phyloP scores from a whole-genome alignment of 2,113 vertebrate genomes.

The Hippocampus guttulatus region DNA sequence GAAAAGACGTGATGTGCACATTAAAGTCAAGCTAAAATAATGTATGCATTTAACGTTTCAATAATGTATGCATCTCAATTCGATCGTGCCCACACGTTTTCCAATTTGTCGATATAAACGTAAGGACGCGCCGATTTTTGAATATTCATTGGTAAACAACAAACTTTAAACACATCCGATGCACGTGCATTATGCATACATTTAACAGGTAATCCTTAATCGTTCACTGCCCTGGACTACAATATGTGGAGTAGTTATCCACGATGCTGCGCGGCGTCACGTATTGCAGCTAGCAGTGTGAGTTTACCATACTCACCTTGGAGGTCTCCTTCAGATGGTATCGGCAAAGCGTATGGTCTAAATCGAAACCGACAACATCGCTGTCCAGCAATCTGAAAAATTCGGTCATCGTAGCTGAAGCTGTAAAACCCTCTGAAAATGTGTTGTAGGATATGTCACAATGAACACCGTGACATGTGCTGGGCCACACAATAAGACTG shows the following conservation, averaged over 20 bases:
- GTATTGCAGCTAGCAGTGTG: slow-evolving; percentile 10
- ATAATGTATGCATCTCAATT: no score
- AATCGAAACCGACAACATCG: slow-evolving; percentile 86
- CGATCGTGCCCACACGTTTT: no score
- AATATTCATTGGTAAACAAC: no score
- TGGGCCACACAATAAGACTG: background rate
- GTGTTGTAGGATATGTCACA: background rate
- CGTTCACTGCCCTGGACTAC: no score
- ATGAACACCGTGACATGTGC: background rate
- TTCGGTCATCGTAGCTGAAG: slow-evolving; percentile 70
- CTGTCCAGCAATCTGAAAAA: slow-evolving; percentile 80
- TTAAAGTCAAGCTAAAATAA: no score
- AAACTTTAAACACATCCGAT: no score
- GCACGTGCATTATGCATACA: no score
- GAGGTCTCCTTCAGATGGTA: slow-evolving; percentile 84
- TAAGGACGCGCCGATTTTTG: no score
- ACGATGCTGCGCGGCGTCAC: background rate
- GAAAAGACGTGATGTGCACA: no score
- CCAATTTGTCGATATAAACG: no score
- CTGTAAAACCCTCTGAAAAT: background rate
- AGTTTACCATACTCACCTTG: slow-evolving; percentile 72
- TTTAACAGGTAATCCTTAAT: no score
- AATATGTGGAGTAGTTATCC: background rate
- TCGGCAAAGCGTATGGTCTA: slow-evolving; percentile 90
- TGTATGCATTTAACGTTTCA: no score